Conservation (phyloP, 2,797 vertebrate genomes). For the Esox lucius region DNA sequence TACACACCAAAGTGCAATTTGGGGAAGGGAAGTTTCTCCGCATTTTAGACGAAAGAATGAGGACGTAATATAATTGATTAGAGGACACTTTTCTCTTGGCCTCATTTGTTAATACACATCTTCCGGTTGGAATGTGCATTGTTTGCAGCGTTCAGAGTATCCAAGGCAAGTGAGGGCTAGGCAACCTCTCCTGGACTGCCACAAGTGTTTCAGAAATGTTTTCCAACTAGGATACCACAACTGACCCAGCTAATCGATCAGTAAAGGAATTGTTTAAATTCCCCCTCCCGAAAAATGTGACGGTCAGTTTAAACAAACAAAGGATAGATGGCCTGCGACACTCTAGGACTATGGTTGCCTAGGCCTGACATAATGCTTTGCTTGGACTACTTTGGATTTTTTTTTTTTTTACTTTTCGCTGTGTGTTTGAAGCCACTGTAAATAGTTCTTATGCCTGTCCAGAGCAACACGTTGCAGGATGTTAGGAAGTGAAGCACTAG, state of each 20-base stretch:
- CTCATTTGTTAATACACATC: slow-evolving; percentile 57
- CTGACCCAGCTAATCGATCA: too few species aligned
- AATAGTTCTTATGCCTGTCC: slow-evolving; percentile 51
- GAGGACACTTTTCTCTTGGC: not conserved
- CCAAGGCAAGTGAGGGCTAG: slow-evolving; percentile 25
- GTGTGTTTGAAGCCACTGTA: slow-evolving; percentile 64
- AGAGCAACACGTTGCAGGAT: slow-evolving; percentile 41
- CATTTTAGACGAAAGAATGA: slow-evolving; percentile 37
- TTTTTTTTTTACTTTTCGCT: slow-evolving; percentile 27
- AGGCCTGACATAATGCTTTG: slow-evolving; percentile 22
- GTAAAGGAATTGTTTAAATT: too few species aligned
- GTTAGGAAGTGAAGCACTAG: slow-evolving; percentile 57
- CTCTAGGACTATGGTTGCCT: too few species aligned
- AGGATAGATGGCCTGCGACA: too few species aligned
- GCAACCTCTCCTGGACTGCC: too few species aligned
- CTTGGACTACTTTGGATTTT: slow-evolving; percentile 39
- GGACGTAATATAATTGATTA: not conserved
- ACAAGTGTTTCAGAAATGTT: too few species aligned
- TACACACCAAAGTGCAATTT: slow-evolving; percentile 88
- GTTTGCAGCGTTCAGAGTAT: slow-evolving; percentile 67
- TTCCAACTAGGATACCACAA: too few species aligned
- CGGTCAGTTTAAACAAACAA: too few species aligned
- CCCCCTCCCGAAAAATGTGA: too few species aligned
- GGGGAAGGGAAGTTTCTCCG: slow-evolving; percentile 69
- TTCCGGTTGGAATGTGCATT: slow-evolving; percentile 71